Evolutionary conservation across 1,140 invertebrate genomes (phyloP).

Genomic region (Adoxophyes honmai): DNA sequence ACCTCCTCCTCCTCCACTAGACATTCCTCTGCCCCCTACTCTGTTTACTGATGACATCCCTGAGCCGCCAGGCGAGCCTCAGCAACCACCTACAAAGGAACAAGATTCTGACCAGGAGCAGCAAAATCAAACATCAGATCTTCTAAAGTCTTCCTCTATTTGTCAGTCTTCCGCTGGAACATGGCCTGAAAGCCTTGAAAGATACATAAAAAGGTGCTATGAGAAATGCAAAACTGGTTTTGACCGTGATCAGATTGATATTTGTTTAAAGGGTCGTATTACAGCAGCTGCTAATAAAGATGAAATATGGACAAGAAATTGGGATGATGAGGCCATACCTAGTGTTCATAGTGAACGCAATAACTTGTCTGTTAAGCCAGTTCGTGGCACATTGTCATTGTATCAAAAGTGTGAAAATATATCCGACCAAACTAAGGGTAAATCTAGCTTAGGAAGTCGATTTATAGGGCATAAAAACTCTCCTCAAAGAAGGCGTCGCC

Average conservation of each 20-base stretch:
- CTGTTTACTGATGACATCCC: slow-evolving; percentile 62
- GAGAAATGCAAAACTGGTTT: slow-evolving; percentile 90
- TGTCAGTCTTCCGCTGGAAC: slow-evolving; percentile 72
- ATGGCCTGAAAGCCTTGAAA: slow-evolving; percentile 87
- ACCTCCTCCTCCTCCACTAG: slow-evolving; percentile 65
- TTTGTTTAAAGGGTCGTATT: slow-evolving; percentile 94
- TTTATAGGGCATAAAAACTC: slow-evolving; percentile 45
- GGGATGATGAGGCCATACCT: slow-evolving; percentile 93
- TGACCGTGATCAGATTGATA: slow-evolving; percentile 96
- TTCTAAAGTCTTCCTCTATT: slow-evolving; percentile 54
- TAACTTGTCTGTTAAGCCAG: slow-evolving; percentile 78
- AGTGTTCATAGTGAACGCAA: slow-evolving; percentile 88
- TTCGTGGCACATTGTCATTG: slow-evolving; percentile 71
- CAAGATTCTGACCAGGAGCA: slow-evolving; percentile 29
- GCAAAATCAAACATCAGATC: slow-evolving; percentile 45
- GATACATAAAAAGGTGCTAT: slow-evolving; percentile 95
- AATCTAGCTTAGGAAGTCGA: slow-evolving; percentile 32
- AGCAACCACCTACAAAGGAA: slow-evolving; percentile 24
- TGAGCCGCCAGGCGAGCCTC: slow-evolving; percentile 48
- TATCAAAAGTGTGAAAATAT: slow-evolving; percentile 71
- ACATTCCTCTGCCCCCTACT: slow-evolving; percentile 68
- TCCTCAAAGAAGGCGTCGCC: slow-evolving; percentile 48
- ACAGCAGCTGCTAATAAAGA: slow-evolving; percentile 91
- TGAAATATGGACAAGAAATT: slow-evolving; percentile 92
- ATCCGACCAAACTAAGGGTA: slow-evolving; percentile 45